Evolutionary conservation across 2,888 invertebrate species (phyloP).

Genomic region (Chymomyza fuscimana): DNA sequence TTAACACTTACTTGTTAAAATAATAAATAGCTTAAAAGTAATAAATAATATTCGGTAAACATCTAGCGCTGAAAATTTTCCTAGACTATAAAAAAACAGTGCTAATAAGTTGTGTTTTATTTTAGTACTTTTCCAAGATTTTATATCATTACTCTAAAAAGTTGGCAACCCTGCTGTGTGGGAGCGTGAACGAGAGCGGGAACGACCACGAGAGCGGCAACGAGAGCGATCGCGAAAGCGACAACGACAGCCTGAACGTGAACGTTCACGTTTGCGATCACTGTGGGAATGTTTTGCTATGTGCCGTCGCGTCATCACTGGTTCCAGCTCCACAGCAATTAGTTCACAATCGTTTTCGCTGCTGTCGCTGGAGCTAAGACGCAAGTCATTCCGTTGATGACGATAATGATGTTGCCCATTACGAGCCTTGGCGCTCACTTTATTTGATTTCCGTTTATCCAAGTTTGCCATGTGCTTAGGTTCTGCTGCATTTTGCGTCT

Average conservation of each 20-base stretch:
- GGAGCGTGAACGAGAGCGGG: neutral
- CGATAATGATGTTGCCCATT: neutral
- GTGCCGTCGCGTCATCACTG: neutral
- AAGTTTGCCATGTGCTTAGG: neutral
- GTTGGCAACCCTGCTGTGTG: neutral
- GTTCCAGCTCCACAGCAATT: neutral
- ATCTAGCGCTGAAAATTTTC: too few relatives aligned
- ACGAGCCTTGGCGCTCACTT: neutral
- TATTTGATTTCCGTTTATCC: neutral
- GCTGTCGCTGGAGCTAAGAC: neutral
- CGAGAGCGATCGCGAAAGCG: too few relatives aligned
- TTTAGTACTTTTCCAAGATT: too few relatives aligned
- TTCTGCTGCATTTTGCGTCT: conserved; percentile 23
- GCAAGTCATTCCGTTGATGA: neutral
- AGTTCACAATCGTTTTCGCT: neutral
- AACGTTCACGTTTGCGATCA: too few relatives aligned
- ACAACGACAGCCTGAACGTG: neutral
- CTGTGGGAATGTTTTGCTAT: too few relatives aligned
- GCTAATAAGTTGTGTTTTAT: too few relatives aligned
- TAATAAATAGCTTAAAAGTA: too few relatives aligned
- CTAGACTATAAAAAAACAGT: too few relatives aligned
- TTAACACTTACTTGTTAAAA: too few relatives aligned
- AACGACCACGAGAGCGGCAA: neutral
- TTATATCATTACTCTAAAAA: too few relatives aligned
- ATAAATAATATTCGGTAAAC: too few relatives aligned